Conservation (phyloP, 1,140 invertebrate genomes). For the Frieseomelitta varia region DNA sequence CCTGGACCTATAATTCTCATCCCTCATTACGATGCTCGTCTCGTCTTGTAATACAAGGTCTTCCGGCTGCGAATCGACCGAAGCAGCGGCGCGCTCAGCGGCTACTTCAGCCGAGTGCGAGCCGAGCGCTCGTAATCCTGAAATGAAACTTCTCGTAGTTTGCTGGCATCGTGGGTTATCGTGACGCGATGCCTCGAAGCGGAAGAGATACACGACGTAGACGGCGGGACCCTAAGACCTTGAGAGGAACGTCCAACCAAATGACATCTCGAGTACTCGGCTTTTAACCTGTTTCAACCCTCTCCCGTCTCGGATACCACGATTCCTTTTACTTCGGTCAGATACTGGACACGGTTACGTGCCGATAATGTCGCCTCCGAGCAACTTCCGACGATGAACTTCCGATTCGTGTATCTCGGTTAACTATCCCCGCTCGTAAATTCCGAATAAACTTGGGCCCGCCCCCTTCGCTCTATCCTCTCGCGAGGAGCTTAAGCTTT, state of each 20-base stretch:
- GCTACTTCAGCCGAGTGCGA: neutral
- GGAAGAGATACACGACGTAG: slow-evolving; percentile 71
- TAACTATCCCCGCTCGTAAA: slow-evolving; percentile 26
- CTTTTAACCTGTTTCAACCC: slow-evolving; percentile 38
- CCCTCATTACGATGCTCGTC: slow-evolving; percentile 65
- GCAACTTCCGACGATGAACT: slow-evolving; percentile 29
- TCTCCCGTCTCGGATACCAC: neutral
- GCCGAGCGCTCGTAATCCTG: slow-evolving; percentile 65
- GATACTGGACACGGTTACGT: slow-evolving; percentile 42
- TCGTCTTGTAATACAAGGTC: slow-evolving; percentile 64
- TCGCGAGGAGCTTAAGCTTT: neutral
- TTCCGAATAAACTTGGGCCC: slow-evolving; percentile 6
- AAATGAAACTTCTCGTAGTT: slow-evolving; percentile 70
- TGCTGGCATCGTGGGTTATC: slow-evolving; percentile 70
- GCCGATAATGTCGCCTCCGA: slow-evolving; percentile 19
- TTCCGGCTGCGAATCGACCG: slow-evolving; percentile 46
- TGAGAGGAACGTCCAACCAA: slow-evolving; percentile 65
- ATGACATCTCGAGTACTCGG: slow-evolving; percentile 58
- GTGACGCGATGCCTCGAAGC: slow-evolving; percentile 67
- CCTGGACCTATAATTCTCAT: slow-evolving; percentile 59
- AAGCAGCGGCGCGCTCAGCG: neutral
- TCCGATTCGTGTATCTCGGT: slow-evolving; percentile 27
- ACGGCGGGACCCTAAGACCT: slow-evolving; percentile 59
- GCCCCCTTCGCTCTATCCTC: neutral
- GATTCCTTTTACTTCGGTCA: slow-evolving; percentile 2